phyloP scores from a whole-genome alignment of 2,113 vertebrate species.

The Podarcis raffonei region DNA sequence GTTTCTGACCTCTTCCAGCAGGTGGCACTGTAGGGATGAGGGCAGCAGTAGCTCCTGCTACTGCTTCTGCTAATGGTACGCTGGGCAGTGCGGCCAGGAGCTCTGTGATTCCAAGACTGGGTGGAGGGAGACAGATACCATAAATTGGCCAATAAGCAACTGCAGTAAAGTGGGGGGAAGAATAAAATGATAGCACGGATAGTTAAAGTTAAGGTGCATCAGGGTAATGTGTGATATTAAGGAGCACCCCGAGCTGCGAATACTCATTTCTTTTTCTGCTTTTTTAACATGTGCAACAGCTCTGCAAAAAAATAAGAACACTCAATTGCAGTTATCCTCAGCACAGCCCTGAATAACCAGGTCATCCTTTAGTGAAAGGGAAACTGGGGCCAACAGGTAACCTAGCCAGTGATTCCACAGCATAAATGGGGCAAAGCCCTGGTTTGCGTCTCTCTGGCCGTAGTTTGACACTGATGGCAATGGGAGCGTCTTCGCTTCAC shows the following conservation, averaged over 20 bases:
- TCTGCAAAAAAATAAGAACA: background rate
- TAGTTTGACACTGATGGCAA: background rate
- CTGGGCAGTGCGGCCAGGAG: background rate
- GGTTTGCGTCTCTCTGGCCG: background rate
- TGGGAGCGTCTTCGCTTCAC: too few relatives aligned
- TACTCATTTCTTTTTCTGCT: background rate
- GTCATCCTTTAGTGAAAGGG: background rate
- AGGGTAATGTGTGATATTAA: background rate
- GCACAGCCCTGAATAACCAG: background rate
- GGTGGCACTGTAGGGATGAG: background rate
- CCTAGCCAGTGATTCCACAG: background rate
- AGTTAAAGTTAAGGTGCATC: accelerated
- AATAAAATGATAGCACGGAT: accelerated
- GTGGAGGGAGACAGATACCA: background rate
- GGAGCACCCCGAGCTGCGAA: background rate
- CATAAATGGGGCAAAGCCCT: background rate
- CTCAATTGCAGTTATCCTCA: background rate
- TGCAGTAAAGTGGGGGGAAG: background rate
- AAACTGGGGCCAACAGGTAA: background rate
- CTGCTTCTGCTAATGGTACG: background rate
- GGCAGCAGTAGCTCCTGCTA: background rate
- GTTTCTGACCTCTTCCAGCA: background rate
- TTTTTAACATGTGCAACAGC: background rate
- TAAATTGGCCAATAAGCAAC: background rate
- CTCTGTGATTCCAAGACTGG: background rate